Evolutionary conservation across 2,888 invertebrate genomes (phyloP).

Genomic region (Dynastes maya): DNA sequence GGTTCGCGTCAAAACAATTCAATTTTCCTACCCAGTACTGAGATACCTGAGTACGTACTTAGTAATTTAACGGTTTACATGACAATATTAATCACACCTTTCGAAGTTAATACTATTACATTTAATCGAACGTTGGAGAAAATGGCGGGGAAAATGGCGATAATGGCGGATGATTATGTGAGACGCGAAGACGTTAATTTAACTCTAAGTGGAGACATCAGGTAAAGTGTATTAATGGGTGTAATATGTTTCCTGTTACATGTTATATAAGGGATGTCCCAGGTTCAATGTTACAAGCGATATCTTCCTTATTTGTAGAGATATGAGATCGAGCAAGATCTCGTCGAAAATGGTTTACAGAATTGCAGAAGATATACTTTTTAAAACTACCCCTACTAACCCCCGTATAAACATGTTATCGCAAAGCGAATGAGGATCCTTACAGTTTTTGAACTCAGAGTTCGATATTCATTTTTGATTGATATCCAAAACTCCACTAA

Average conservation of each 20-base stretch:
- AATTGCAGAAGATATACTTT: too few relatives aligned
- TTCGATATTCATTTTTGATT: too few relatives aligned
- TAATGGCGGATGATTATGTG: background rate
- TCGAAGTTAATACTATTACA: background rate
- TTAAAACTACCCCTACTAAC: too few relatives aligned
- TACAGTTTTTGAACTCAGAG: too few relatives aligned
- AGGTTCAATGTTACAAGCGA: too few relatives aligned
- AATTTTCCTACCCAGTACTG: background rate
- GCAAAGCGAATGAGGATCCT: too few relatives aligned
- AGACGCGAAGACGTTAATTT: background rate
- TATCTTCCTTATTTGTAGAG: too few relatives aligned
- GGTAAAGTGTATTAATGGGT: background rate
- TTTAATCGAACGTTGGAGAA: background rate
- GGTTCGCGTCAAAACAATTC: background rate
- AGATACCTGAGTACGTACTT: background rate
- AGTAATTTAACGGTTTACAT: slow-evolving; percentile 89
- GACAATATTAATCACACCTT: slow-evolving; percentile 81
- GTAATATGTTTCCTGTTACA: background rate
- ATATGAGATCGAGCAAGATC: too few relatives aligned
- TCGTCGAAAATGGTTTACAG: too few relatives aligned
- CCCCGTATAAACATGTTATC: too few relatives aligned
- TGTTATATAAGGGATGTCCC: too few relatives aligned
- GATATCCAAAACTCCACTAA: too few relatives aligned
- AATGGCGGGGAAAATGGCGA: background rate
- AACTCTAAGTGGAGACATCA: background rate